A percentile compares a stretch with the other conserved stretches of the same genome.
These are phyloP conservation scores for Coilia nasus DNA, from an alignment of 2,797 vertebrate species.

Conservation along the genomic window DNA sequence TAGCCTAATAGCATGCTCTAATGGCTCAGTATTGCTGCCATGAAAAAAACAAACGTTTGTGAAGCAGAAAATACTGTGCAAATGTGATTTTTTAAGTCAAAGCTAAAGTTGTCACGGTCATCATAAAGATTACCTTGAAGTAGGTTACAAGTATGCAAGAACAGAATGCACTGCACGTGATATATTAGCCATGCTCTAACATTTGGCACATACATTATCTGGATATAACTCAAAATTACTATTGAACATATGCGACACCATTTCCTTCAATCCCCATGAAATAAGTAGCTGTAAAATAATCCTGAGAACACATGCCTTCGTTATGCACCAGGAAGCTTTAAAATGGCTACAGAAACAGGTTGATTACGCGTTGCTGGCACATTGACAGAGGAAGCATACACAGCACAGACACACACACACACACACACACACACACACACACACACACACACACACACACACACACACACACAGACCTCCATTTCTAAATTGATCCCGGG, in stretches of 20 bases:
- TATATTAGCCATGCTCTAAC: not conserved
- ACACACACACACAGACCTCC: not conserved
- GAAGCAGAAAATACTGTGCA: conserved; percentile 1
- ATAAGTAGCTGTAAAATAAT: conserved; percentile 26
- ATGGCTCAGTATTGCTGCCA: not conserved
- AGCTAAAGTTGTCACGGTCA: not conserved
- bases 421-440: not conserved
- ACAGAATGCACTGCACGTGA: conserved; percentile 24
- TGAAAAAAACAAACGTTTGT: not conserved
- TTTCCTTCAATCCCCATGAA: not conserved
- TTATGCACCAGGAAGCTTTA: conserved; percentile 13
- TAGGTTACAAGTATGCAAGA: not conserved
- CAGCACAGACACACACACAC: not conserved
- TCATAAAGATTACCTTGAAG: not conserved
- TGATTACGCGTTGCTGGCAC: conserved; percentile 24
- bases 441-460: not conserved
- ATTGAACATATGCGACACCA: not conserved
- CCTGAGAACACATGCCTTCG: conserved; percentile 16
- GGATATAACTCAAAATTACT: conserved; percentile 2
- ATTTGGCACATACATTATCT: not conserved
- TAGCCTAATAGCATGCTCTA: not conserved
- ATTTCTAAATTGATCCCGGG: not conserved
- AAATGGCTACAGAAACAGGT: conserved; percentile 28
- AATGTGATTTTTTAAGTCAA: not conserved
- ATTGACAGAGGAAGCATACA: not conserved